Evolutionary conservation across 2,888 invertebrate species (phyloP).

Genomic region (Idaea dimidiata): DNA sequence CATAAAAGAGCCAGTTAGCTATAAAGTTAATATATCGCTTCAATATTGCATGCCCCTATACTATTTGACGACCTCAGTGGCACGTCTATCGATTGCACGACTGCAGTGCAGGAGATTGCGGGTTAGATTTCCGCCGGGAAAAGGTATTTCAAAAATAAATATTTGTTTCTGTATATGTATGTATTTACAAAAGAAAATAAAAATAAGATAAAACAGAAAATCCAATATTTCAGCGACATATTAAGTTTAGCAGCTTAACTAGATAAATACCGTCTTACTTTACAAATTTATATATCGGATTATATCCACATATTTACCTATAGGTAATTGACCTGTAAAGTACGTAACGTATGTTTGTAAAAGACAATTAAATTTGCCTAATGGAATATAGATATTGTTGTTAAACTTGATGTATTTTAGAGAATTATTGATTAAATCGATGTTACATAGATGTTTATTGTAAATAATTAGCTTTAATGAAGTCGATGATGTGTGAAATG

Average conservation of each 20-base stretch:
- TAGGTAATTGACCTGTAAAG: constrained; percentile 12
- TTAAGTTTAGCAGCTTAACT: neutral
- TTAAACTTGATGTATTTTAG: constrained; percentile 80
- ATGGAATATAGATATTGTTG: constrained; percentile 69
- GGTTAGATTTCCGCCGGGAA: no score
- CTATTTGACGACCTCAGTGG: neutral
- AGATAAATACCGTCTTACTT: neutral
- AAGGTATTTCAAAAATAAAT: no score
- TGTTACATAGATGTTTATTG: constrained; percentile 81
- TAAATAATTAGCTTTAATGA: constrained; percentile 68
- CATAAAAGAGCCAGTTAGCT: neutral
- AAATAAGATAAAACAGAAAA: neutral
- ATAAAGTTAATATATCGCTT: neutral
- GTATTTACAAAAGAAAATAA: no score
- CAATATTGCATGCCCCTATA: neutral
- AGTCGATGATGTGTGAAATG: constrained; percentile 61
- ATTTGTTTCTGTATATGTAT: no score
- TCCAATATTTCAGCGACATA: neutral
- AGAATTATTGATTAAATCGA: constrained; percentile 78
- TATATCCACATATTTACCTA: constrained; percentile 7
- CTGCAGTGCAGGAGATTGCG: no score
- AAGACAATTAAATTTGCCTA: constrained; percentile 66
- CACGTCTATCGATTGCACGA: neutral
- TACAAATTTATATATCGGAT: constrained; percentile 11
- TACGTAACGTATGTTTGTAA: constrained; percentile 60